A percentile compares a stretch with the other conserved stretches of the same genome.
Evolutionary conservation across 1,140 invertebrate species (phyloP).

Genomic region (Drosophila busckii): DNA sequence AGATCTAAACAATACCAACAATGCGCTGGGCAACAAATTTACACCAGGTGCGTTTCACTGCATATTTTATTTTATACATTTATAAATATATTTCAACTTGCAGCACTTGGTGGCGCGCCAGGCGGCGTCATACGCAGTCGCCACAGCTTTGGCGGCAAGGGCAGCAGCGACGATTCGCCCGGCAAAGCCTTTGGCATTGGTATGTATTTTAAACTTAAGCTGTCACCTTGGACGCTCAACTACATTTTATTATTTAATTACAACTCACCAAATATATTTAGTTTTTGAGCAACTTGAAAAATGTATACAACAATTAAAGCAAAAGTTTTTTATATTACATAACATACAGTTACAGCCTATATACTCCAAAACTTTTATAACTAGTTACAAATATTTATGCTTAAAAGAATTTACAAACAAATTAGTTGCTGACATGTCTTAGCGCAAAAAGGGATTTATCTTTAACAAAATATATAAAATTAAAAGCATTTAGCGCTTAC

Average conservation of each 20-base stretch:
- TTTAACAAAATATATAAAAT: slow-evolving; percentile 30
- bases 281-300: slow-evolving; percentile 57
- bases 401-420: slow-evolving; percentile 14
- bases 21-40: slow-evolving; percentile 61
- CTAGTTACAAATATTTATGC: too few species aligned
- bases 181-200: slow-evolving; percentile 88
- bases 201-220: too few species aligned
- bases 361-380: slow-evolving; percentile 25
- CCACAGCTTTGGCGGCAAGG: slow-evolving; percentile 76
- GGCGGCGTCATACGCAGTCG: slow-evolving; percentile 59
- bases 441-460: slow-evolving; percentile 72
- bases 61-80: background rate
- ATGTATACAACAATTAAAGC: slow-evolving; percentile 42
- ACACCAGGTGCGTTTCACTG: slow-evolving; percentile 44
- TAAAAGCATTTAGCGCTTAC: slow-evolving; percentile 17
- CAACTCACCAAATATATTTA: slow-evolving; percentile 61
- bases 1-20: slow-evolving; percentile 84
- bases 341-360: slow-evolving; percentile 40
- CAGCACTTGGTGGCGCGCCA: slow-evolving; percentile 37
- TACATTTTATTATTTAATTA: slow-evolving; percentile 38
- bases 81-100: slow-evolving; percentile 3
- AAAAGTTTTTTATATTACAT: slow-evolving; percentile 43
- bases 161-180: slow-evolving; percentile 70
- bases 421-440: slow-evolving; percentile 45
- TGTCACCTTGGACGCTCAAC: background rate